Base-by-base conservation (phyloP, 2,797 vertebrate species). In the Mallotus villosus region DNA sequence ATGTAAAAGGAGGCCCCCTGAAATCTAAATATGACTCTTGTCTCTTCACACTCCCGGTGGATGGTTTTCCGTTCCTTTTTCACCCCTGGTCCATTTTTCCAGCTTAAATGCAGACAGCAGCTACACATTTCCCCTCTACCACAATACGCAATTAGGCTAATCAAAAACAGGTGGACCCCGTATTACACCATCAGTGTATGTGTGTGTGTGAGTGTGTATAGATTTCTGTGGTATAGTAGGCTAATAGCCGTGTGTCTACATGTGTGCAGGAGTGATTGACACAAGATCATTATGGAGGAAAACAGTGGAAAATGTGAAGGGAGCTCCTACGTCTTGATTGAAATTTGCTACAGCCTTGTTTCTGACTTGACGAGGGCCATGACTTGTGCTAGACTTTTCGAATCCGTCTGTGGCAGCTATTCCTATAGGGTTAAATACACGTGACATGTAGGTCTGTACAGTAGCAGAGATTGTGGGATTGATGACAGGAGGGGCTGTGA, bases 121-220 rank as follows among this genome's bases (percentile, higher is more conserved):
- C 87, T 88, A 81, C 74, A 86, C 81, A 77, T 90, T 91, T 91
- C 87, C 86, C 82, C 86, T 84, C 84, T 63, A 72, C 67, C 82
- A 83, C 84, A 68, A 74, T 41, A 72, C 71, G 81, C 83, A 89
- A 86, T 91, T 89, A 82, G 63, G 82, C 63, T 89, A 92, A 92
- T 89, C 82, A 86, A 82, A 92, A 92, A 77, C 91, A 92, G 83
- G 83, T 87, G 87, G 71, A 76, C 57, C 62, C 55, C 60, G 77
- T 73, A 64, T 70, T 32, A 62, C 73, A 29, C 66, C 67, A 5
- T 67, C 12, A 74, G 76, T 37, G 71, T 12, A 1, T 34, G 27
- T 24, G 65, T 77, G 76, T 73, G 24, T 79, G 62, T 6, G 11
- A 46, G 79, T 3, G 49, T 71, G 69, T 46, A 46, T 46, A 46